phyloP scores from a whole-genome alignment of 35 echinoderm and acorn worm genomes.

The Amphiura filiformis region DNA sequence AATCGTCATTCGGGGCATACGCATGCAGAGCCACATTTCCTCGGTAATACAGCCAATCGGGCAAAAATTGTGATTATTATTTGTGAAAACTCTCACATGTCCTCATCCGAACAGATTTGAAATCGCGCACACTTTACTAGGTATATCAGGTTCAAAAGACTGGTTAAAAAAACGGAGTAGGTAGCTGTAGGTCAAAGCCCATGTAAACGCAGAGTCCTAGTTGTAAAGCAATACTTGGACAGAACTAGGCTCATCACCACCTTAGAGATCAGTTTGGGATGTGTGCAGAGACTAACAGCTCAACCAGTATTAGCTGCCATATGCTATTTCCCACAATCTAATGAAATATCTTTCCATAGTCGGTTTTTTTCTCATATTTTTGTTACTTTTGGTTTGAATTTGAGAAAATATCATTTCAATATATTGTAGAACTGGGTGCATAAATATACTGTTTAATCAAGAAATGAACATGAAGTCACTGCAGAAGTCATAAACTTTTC shows the following conservation, averaged over 20 bases:
- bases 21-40: no score
- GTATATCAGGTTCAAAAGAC: slow-evolving; percentile 8
- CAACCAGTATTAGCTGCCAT: background rate
- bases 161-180: background rate
- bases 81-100: background rate
- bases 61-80: background rate
- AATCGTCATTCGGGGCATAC: no score
- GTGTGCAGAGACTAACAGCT: background rate
- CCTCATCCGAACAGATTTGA: background rate
- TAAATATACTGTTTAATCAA: no score
- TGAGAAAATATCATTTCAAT: no score
- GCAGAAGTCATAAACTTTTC: no score
- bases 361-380: no score
- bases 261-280: background rate
- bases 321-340: background rate
- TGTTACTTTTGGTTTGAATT: no score
- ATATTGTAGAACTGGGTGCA: no score
- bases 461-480: no score
- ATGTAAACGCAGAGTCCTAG: background rate
- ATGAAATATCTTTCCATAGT: no score
- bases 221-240: slow-evolving; percentile 6
- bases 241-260: background rate
- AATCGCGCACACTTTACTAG: background rate
- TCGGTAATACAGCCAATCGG: no score
- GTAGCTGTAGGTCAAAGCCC: background rate